These are phyloP conservation scores for Delia radicum DNA, from an alignment of 1,140 invertebrate species.

Conservation along the genomic window DNA sequence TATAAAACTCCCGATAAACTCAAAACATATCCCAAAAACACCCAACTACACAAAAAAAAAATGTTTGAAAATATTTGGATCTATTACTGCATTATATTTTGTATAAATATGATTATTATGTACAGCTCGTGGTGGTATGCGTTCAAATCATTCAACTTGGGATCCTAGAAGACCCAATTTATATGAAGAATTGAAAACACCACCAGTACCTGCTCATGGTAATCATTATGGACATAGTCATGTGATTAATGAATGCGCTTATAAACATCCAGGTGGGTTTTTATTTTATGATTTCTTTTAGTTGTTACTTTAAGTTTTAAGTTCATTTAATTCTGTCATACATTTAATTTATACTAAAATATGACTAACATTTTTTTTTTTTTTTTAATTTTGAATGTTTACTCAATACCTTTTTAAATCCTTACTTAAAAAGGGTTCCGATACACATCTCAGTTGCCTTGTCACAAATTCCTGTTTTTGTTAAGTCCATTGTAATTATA, in stretches of 20 bases:
- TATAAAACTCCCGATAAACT: background rate
- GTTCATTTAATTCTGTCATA: background rate
- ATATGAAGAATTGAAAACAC: constrained; percentile 77
- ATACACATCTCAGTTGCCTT: too few relatives aligned
- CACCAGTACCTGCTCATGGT: constrained; percentile 58
- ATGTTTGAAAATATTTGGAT: background rate
- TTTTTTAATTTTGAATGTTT: too few relatives aligned
- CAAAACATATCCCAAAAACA: background rate
- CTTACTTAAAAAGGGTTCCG: too few relatives aligned
- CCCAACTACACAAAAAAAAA: background rate
- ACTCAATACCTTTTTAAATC: too few relatives aligned
- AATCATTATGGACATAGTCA: constrained; percentile 49
- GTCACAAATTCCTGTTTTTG: too few relatives aligned
- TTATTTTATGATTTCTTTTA: constrained; percentile 20
- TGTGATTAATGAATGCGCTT: constrained; percentile 64
- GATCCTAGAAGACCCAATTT: constrained; percentile 78
- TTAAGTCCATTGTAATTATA: too few relatives aligned
- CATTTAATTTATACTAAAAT: background rate
- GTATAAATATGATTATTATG: constrained; percentile 28
- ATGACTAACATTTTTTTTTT: background rate
- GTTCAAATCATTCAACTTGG: constrained; percentile 78
- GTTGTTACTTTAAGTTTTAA: constrained; percentile 27
- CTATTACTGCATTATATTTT: constrained; percentile 4
- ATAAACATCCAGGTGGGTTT: constrained; percentile 60
- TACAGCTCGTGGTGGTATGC: constrained; percentile 54